phyloP scores from a whole-genome alignment of 2,888 invertebrate genomes.

The Tribolium freemani region DNA sequence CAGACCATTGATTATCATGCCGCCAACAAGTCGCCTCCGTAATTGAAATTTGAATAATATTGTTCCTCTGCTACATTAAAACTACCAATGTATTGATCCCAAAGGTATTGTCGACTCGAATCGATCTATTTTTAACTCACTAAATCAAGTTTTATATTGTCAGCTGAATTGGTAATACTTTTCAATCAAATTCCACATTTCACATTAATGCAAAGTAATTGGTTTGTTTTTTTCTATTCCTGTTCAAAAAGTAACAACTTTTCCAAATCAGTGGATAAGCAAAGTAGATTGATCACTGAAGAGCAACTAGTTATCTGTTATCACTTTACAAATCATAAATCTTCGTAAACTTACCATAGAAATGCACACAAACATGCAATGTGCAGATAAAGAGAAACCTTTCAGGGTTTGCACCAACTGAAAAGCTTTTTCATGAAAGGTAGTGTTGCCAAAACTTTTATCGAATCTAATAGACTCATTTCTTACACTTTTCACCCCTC shows the following conservation, averaged over 20 bases:
- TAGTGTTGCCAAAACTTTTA: slow-evolving; percentile 2
- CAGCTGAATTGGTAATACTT: too few relatives aligned
- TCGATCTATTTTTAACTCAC: not conserved
- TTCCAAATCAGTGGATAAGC: too few relatives aligned
- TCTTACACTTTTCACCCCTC: not conserved
- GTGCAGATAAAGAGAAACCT: not conserved
- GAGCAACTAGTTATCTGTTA: not conserved
- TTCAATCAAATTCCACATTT: too few relatives aligned
- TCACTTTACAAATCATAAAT: not conserved
- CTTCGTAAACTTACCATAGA: not conserved
- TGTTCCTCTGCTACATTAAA: slow-evolving; percentile 21
- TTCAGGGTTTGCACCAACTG: not conserved
- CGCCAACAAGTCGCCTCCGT: slow-evolving; percentile 45
- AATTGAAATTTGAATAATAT: slow-evolving; percentile 44
- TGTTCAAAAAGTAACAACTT: too few relatives aligned
- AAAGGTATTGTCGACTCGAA: not conserved
- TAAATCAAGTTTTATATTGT: not conserved
- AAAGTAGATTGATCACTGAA: not conserved
- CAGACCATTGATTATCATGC: slow-evolving; percentile 42
- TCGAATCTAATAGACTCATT: not conserved
- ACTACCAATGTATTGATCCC: slow-evolving; percentile 16
- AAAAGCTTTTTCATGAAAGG: slow-evolving; percentile 1
- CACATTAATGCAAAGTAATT: too few relatives aligned
- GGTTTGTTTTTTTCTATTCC: too few relatives aligned
- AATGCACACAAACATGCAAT: not conserved